These are phyloP conservation scores for Otus sunia DNA, from an alignment of 2,113 vertebrate species.

Conservation along the genomic window DNA sequence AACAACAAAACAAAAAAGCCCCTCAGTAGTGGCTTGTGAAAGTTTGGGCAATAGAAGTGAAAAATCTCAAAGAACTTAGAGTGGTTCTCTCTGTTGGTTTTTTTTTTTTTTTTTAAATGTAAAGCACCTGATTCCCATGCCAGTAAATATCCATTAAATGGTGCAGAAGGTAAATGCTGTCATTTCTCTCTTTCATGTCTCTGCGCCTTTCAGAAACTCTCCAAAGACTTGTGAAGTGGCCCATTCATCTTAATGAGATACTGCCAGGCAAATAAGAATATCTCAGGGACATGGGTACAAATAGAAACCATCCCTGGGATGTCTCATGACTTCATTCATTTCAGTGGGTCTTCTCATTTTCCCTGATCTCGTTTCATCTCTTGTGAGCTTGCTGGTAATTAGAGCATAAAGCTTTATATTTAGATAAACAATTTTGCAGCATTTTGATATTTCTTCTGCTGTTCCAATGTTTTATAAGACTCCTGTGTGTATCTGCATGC, in stretches of 20 bases:
- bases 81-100: background rate
- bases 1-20: background rate
- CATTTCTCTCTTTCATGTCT: background rate
- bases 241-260: conserved; percentile 23
- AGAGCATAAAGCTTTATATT: background rate
- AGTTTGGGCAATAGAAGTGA: background rate
- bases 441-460: background rate
- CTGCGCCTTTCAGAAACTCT: background rate
- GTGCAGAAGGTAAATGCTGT: background rate
- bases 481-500: background rate
- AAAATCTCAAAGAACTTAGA: background rate
- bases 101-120: background rate
- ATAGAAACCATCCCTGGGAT: background rate
- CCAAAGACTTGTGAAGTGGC: background rate
- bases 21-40: background rate
- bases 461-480: background rate
- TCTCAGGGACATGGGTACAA: background rate
- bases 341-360: background rate
- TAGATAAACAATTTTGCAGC: background rate
- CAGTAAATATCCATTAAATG: background rate
- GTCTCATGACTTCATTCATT: background rate
- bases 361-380: background rate
- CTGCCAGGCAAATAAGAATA: background rate
- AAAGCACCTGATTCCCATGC: background rate
- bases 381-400: background rate